Conservation (phyloP, 2,113 vertebrate genomes). For the Thamnophis sirtalis region DNA sequence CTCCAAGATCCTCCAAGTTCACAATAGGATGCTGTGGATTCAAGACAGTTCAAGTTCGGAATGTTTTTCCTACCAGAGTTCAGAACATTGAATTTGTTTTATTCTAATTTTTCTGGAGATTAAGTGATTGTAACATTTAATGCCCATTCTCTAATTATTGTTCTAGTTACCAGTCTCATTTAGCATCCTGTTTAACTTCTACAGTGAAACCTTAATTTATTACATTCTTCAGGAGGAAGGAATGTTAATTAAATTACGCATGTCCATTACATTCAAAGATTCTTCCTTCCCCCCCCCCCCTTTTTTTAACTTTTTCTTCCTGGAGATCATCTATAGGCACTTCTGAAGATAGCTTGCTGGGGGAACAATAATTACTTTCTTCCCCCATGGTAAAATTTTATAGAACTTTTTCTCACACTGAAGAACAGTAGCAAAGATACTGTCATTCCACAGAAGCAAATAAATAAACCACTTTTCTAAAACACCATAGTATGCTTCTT, state of each 20-base stretch:
- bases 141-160: background rate
- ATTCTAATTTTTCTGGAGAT: background rate
- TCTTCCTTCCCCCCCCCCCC: background rate
- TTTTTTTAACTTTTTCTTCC: background rate
- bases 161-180: background rate
- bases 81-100: background rate
- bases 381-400: background rate
- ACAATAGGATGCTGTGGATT: background rate
- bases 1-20: too few species aligned
- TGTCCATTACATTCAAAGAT: background rate
- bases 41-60: background rate
- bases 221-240: background rate
- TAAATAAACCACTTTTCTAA: background rate
- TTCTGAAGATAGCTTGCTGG: background rate
- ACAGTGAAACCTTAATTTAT: background rate
- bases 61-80: background rate
- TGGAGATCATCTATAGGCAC: background rate
- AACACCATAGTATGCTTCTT: background rate
- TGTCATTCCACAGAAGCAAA: background rate
- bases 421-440: background rate
- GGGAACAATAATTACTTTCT: background rate
- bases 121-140: background rate
- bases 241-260: background rate
- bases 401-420: background rate
- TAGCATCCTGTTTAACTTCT: background rate